A percentile compares a stretch with the other conserved stretches of the same genome.
phyloP scores from a whole-genome alignment of 2,113 vertebrate species.

The Bucco capensis region DNA sequence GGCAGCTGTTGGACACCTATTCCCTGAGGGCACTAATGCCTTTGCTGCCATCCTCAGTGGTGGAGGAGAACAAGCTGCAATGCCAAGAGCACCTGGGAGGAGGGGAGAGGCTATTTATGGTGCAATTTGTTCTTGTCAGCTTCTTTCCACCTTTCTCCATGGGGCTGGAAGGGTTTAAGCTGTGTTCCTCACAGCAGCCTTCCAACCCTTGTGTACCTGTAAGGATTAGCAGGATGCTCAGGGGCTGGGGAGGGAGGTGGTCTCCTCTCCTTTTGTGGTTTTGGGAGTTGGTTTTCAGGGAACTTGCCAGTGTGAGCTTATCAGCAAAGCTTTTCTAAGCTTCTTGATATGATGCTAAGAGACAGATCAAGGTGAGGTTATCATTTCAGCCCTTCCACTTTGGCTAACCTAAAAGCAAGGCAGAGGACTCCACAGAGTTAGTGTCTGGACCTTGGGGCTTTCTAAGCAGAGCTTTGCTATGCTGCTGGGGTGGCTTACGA shows the following conservation, averaged over 20 bases:
- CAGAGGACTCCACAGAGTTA: not conserved
- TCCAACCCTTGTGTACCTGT: not conserved
- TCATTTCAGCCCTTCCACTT: not conserved
- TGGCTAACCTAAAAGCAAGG: not conserved
- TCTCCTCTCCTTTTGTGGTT: not conserved
- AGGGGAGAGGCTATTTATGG: not conserved
- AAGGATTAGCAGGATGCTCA: not conserved
- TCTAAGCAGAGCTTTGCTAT: no score
- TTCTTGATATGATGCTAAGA: not conserved
- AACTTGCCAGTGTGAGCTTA: rapidly evolving
- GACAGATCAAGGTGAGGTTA: not conserved
- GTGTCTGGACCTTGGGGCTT: not conserved
- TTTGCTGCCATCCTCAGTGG: not conserved
- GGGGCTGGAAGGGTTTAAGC: not conserved
- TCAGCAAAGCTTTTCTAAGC: not conserved
- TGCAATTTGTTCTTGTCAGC: not conserved
- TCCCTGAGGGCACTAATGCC: not conserved
- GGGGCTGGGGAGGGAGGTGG: not conserved
- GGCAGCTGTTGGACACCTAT: not conserved
- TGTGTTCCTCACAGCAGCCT: not conserved
- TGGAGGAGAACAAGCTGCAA: not conserved
- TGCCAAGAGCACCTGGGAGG: not conserved
- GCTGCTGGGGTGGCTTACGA: no score
- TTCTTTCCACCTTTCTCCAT: not conserved
- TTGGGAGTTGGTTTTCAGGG: not conserved